These are phyloP conservation scores for Lapara coniferarum DNA, from an alignment of 2,888 invertebrate species.

Conservation along the genomic window DNA sequence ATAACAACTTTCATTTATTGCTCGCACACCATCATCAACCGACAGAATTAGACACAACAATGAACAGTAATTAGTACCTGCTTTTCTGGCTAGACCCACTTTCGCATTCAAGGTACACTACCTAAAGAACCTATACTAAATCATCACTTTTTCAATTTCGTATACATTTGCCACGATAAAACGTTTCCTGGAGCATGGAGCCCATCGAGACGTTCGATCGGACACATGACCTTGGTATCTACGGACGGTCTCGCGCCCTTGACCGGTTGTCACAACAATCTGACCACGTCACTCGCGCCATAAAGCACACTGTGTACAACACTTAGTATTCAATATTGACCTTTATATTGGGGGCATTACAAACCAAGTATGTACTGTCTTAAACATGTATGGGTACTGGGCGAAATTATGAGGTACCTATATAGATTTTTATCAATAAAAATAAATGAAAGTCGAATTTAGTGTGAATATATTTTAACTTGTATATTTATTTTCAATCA, in stretches of 20 bases:
- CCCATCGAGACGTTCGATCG: constrained; percentile 35
- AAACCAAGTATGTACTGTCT: constrained; percentile 28
- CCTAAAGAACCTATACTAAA: too few species aligned
- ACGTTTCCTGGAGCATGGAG: neutral
- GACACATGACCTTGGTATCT: constrained; percentile 47
- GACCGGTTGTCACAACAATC: constrained; percentile 50
- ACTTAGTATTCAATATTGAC: constrained; percentile 51
- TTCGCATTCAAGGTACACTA: too few species aligned
- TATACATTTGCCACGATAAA: neutral
- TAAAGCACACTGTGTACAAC: constrained; percentile 36
- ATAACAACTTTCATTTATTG: too few species aligned
- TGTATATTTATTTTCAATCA: too few species aligned
- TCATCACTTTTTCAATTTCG: too few species aligned
- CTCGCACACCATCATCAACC: too few species aligned
- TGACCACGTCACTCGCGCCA: constrained; percentile 48
- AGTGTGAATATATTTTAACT: neutral
- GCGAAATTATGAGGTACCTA: constrained; percentile 8
- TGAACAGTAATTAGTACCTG: too few species aligned
- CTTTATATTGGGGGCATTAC: constrained; percentile 45
- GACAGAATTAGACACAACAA: too few species aligned
- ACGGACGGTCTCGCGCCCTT: constrained; percentile 48
- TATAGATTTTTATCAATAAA: constrained; percentile 18
- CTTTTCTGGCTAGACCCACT: too few species aligned
- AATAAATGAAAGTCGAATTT: neutral
- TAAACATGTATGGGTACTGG: constrained; percentile 1